These are phyloP conservation scores for Trilocha varians DNA, from an alignment of 2,888 invertebrate species.

Conservation along the genomic window DNA sequence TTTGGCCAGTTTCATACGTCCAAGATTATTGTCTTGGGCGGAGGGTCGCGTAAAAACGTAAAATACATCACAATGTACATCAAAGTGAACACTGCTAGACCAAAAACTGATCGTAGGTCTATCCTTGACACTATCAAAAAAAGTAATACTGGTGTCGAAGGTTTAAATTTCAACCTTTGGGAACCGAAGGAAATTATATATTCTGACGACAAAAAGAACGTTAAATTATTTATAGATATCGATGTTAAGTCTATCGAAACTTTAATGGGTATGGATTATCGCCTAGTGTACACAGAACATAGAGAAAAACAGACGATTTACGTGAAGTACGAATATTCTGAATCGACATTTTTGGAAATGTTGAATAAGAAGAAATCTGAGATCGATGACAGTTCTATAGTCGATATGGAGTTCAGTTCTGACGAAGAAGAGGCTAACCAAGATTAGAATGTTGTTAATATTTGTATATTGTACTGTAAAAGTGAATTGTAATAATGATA, in stretches of 20 bases:
- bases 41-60: slow-evolving; percentile 29
- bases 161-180: slow-evolving; percentile 47
- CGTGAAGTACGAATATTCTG: slow-evolving; percentile 29
- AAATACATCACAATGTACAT: slow-evolving; percentile 36
- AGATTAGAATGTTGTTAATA: slow-evolving; percentile 18
- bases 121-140: slow-evolving; percentile 34
- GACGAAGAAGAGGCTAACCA: slow-evolving; percentile 32
- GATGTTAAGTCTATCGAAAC: slow-evolving; percentile 52
- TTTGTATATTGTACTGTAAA: not conserved
- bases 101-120: too few relatives aligned
- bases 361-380: slow-evolving; percentile 39
- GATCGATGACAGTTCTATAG: slow-evolving; percentile 41
- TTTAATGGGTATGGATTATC: slow-evolving; percentile 29
- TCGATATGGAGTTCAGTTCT: slow-evolving; percentile 55
- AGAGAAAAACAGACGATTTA: slow-evolving; percentile 13
- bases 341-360: slow-evolving; percentile 24
- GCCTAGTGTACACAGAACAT: slow-evolving; percentile 37
- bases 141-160: slow-evolving; percentile 46
- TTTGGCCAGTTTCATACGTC: slow-evolving; percentile 21
- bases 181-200: slow-evolving; percentile 18
- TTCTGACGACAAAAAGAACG: slow-evolving; percentile 7
- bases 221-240: slow-evolving; percentile 28
- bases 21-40: slow-evolving; percentile 28
- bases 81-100: slow-evolving; percentile 20
- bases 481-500: too few relatives aligned